phyloP scores from a whole-genome alignment of 2,797 vertebrate species.

The Coranthus polyacanthus region DNA sequence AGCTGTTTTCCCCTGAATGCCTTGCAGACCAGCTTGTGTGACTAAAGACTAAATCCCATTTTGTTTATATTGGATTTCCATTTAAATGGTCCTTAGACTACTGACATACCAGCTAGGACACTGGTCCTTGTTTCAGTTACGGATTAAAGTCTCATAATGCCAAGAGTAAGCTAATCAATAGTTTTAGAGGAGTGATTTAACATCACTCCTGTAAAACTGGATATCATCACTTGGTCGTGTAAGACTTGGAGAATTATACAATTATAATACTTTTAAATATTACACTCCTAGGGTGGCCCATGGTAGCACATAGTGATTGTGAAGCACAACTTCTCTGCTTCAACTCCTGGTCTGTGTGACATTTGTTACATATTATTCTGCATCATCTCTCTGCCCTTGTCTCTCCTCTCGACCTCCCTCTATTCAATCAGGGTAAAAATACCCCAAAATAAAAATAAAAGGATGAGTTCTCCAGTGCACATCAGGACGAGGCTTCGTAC shows the following conservation, averaged over 20 bases:
- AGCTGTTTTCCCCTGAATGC: too few relatives aligned
- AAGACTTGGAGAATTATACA: conserved; percentile 18
- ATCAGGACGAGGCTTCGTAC: conserved; percentile 30
- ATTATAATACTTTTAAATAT: neutral
- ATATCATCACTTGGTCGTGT: neutral
- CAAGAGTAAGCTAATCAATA: neutral
- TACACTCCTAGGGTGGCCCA: neutral
- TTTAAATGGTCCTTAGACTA: conserved; percentile 3
- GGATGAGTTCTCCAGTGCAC: conserved; percentile 61
- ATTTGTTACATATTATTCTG: too few relatives aligned
- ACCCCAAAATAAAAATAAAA: conserved; percentile 14
- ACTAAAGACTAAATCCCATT: neutral
- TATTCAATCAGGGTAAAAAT: too few relatives aligned
- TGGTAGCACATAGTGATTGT: too few relatives aligned
- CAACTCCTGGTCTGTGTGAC: too few relatives aligned
- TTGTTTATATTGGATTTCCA: conserved; percentile 3
- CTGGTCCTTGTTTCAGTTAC: neutral
- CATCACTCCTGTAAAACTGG: too few relatives aligned
- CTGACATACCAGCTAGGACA: neutral
- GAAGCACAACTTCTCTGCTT: too few relatives aligned
- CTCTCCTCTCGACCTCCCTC: too few relatives aligned
- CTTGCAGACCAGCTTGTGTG: neutral
- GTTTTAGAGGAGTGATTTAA: neutral
- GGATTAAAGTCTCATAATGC: neutral
- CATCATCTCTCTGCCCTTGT: too few relatives aligned